These are phyloP conservation scores for Hypotaenidia okinawae DNA, from an alignment of 2,797 vertebrate genomes.

Conservation along the genomic window DNA sequence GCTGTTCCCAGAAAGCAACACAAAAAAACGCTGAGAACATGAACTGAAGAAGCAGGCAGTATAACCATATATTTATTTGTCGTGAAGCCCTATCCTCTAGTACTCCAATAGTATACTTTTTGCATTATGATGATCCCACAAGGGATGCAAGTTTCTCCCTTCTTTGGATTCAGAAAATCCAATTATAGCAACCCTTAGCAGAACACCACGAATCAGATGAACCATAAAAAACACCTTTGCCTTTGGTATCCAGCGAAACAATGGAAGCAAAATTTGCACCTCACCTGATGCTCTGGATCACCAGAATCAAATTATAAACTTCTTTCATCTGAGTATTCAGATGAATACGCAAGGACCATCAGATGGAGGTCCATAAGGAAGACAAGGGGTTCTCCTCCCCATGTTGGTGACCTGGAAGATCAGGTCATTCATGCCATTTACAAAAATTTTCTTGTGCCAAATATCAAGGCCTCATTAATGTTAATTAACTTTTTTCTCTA, in stretches of 20 bases:
- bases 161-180: neutral
- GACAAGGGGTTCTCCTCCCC: neutral
- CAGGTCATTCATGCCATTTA: neutral
- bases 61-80: neutral
- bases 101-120: neutral
- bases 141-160: neutral
- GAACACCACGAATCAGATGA: neutral
- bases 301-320: neutral
- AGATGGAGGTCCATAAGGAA: neutral
- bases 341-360: neutral
- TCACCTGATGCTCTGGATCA: neutral
- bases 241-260: neutral
- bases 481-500: neutral
- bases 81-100: neutral
- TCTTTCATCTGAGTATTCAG: neutral
- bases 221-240: neutral
- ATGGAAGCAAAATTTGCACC: neutral
- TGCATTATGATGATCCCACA: neutral
- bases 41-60: rapidly evolving
- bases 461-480: neutral
- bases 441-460: neutral
- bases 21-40: neutral
- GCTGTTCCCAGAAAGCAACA: neutral
- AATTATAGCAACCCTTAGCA: neutral
- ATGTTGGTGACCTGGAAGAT: neutral